These are phyloP conservation scores for Fundulus diaphanus DNA, from an alignment of 2,797 vertebrate species.

Conservation along the genomic window DNA sequence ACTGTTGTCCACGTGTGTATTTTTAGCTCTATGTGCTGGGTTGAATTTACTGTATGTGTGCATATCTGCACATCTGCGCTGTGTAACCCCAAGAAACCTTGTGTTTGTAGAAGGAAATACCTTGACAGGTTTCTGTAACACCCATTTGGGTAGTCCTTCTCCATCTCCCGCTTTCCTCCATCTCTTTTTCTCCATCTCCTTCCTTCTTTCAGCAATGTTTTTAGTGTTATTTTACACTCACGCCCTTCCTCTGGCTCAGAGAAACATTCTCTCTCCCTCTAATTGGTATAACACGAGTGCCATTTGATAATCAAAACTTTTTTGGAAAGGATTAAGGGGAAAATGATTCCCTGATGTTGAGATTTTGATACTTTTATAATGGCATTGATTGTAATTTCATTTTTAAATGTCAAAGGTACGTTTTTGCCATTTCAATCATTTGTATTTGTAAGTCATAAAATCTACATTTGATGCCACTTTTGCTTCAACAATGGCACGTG, in stretches of 20 bases:
- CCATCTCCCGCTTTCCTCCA: conserved; percentile 57
- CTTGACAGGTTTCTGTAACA: conserved; percentile 79
- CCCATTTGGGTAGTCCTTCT: conserved; percentile 48
- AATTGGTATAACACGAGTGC: conserved; percentile 48
- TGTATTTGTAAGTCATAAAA: not conserved
- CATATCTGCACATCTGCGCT: conserved; percentile 26
- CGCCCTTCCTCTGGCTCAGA: conserved; percentile 73
- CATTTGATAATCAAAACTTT: conserved; percentile 51
- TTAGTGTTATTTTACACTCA: conserved; percentile 79
- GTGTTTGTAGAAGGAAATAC: conserved; percentile 81
- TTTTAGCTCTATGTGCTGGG: conserved; percentile 45
- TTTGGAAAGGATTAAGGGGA: conserved; percentile 31
- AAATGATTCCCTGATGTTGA: conserved; percentile 35
- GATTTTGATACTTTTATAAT: conserved; percentile 6
- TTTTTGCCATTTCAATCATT: not conserved
- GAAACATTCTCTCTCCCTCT: conserved; percentile 48
- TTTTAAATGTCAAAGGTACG: not conserved
- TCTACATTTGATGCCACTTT: not conserved
- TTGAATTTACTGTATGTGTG: conserved; percentile 37
- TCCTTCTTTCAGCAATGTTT: conserved; percentile 69
- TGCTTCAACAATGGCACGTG: not conserved
- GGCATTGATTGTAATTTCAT: conserved; percentile 7
- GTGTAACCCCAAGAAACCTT: conserved; percentile 48
- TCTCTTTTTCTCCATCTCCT: conserved; percentile 57
- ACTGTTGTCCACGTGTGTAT: conserved; percentile 54